Evolutionary conservation across 2,888 invertebrate species (phyloP), one percentile per base, ranked within the genome.

Genomic region (Athalia circularis): DNA sequence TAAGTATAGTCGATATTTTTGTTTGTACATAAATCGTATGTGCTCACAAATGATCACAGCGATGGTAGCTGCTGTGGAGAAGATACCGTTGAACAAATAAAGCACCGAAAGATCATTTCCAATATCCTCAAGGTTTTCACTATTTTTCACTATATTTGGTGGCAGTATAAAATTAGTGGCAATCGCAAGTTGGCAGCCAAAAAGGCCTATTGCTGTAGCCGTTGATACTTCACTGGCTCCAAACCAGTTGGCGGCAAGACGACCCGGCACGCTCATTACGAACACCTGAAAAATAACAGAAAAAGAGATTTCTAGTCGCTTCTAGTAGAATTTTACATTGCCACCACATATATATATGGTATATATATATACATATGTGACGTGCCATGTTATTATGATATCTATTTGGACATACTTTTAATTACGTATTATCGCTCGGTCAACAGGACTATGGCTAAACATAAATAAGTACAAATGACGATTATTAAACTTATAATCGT

Each of bases 101-200:
- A 80, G 80, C 4, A 83, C n/a, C 59, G 79, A 83, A 4, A 87
- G 76, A 74, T 86, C 85, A 1, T 80, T 81, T 91, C 92, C 91
- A 61, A 92, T 90, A 8, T 88, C 86, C 0, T 88, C 90, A 3
- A 86, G 62, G 54, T 90, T 86, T 3, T 90, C 90, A 54, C 88
- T 87, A 82, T 90, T 90, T 74, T 80, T 85, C 2, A 92, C 91
- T 29, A 92, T 80, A 79, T 93, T 87, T 3, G 95, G 94, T 0
- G 95, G 94, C 11, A 95, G 82, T 7, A 95, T 89, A 86, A 95
- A 95, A 76, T 94, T 94, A 1, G 94, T 86, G 0, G 95, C 95
- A 65, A 94, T 92, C 5, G 95, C 91, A 48, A 95, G 88, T 92
- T 94, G 94, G 84, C 94, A 94, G 15, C 95, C 95, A 86, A 95